These are phyloP conservation scores for Anthopleura xanthogrammica DNA, from an alignment of 92 coral and sea anemone genomes.

Conservation along the genomic window DNA sequence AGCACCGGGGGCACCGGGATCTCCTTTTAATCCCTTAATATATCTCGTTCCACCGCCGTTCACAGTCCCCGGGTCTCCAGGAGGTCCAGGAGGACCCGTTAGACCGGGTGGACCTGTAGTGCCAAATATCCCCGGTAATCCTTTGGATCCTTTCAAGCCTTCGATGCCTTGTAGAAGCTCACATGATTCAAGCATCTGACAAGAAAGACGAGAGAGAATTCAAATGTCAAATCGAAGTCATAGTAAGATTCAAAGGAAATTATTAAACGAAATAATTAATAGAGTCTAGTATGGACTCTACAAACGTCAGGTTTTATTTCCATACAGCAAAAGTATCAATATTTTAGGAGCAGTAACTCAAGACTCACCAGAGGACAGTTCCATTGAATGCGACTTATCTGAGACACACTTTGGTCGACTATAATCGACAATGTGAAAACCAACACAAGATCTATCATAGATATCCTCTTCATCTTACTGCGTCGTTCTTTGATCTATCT, in stretches of 20 bases:
- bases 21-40: constrained; percentile 27
- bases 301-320: too few species aligned
- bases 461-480: neutral
- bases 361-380: constrained; percentile 10
- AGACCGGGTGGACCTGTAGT: constrained; percentile 45
- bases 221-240: neutral
- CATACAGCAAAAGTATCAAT: neutral
- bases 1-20: constrained; percentile 31
- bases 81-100: constrained; percentile 32
- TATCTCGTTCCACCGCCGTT: neutral
- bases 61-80: constrained; percentile 30
- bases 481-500: neutral
- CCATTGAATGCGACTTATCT: neutral
- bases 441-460: neutral
- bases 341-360: neutral
- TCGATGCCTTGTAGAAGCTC: constrained; percentile 65
- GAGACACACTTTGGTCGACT: neutral
- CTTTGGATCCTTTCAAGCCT: constrained; percentile 58
- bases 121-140: constrained; percentile 47
- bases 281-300: too few species aligned
- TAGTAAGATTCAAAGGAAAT: neutral
- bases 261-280: neutral
- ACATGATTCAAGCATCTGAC: constrained; percentile 73
- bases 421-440: neutral
- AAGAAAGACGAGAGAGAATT: neutral